Evolutionary conservation across 2,888 invertebrate genomes (phyloP).

Genomic region (Drosophila nr. perissopoda): DNA sequence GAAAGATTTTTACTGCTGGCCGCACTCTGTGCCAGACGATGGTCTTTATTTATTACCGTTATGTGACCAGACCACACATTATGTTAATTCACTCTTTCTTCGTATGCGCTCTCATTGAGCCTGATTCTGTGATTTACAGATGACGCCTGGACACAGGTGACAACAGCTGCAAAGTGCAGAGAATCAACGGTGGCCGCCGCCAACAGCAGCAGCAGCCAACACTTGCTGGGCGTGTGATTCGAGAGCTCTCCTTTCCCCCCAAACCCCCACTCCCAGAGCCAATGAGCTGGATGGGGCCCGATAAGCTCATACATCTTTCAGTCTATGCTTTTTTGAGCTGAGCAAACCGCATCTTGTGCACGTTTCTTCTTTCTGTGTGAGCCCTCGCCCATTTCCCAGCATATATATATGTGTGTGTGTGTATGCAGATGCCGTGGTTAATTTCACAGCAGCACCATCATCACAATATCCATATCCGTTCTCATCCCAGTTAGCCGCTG

Average conservation of each 20-base stretch:
- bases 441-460: conserved; percentile 22
- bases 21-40: conserved; percentile 13
- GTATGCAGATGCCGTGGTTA: conserved; percentile 22
- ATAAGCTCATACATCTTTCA: conserved; percentile 16
- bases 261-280: neutral
- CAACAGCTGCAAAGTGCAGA: conserved; percentile 65
- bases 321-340: conserved; percentile 25
- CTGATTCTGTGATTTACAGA: conserved; percentile 60
- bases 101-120: conserved; percentile 30
- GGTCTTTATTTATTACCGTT: conserved; percentile 77
- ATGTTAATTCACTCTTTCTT: conserved; percentile 56
- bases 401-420: neutral
- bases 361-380: conserved; percentile 58
- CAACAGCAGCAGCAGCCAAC: conserved; percentile 25
- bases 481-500: conserved; percentile 58
- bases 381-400: conserved; percentile 11
- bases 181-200: neutral
- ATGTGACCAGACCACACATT: conserved; percentile 73
- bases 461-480: conserved; percentile 62
- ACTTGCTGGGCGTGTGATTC: conserved; percentile 42
- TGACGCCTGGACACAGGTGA: conserved; percentile 65
- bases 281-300: conserved; percentile 5
- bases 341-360: conserved; percentile 81
- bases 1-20: conserved; percentile 14
- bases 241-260: neutral